Conservation (phyloP, 2,113 vertebrate species). For the Rhabdornis inornatus region DNA sequence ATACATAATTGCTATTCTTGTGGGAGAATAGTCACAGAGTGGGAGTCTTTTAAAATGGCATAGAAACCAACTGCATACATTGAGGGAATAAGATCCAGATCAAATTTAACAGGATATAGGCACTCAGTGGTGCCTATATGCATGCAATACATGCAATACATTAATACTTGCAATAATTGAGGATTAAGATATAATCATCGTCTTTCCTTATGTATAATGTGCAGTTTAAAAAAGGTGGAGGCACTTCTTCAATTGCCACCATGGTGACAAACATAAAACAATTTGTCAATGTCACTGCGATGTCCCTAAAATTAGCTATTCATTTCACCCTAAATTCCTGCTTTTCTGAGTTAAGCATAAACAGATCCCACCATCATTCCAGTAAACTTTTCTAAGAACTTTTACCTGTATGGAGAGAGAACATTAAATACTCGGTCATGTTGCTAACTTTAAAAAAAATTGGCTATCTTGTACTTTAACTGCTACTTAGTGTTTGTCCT, state of each 20-base stretch:
- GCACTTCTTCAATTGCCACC: not conserved
- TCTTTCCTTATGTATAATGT: constrained; percentile 53
- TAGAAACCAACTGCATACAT: constrained; percentile 45
- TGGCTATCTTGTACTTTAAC: not conserved
- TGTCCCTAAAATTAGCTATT: not conserved
- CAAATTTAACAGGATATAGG: constrained; percentile 14
- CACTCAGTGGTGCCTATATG: not conserved
- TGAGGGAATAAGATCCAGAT: constrained; percentile 42
- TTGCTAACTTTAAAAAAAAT: not conserved
- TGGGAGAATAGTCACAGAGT: constrained; percentile 22
- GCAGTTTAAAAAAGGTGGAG: not conserved
- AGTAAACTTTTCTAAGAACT: not conserved
- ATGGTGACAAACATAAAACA: constrained; percentile 17
- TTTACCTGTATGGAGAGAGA: not conserved
- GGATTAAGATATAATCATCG: constrained; percentile 52
- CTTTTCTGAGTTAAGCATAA: not conserved
- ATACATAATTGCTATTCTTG: constrained; percentile 36
- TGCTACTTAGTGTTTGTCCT: not conserved
- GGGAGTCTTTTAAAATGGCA: constrained; percentile 46
- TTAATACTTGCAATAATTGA: constrained; percentile 19
- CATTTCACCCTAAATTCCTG: not conserved
- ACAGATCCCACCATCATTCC: not conserved
- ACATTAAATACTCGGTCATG: not conserved
- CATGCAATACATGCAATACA: not conserved
- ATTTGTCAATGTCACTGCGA: not conserved